Percentiles rank a stretch among this genome's conserved stretches.
Conservation (phyloP, 2,888 invertebrate genomes). For the Oxystoma pomonae region DNA sequence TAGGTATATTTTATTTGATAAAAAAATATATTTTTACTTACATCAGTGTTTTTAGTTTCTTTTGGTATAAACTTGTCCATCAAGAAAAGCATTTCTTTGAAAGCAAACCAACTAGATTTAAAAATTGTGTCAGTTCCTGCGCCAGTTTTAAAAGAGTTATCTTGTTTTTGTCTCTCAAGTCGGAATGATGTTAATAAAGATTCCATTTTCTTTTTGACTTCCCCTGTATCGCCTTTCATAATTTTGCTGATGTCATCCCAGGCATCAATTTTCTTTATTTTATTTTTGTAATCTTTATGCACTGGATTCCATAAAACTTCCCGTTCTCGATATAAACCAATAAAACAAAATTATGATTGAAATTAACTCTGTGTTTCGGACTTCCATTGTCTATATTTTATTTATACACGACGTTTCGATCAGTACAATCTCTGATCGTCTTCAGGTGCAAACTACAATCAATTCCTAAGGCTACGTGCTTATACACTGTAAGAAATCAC, state of each 20-base stretch:
- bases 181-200: slow-evolving; percentile 7
- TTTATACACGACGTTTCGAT: too few relatives aligned
- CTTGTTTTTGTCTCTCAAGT: slow-evolving; percentile 12
- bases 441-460: too few relatives aligned
- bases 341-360: too few relatives aligned
- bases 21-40: slow-evolving; percentile 6
- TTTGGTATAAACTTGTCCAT: slow-evolving; percentile 8
- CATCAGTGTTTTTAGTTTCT: slow-evolving; percentile 12
- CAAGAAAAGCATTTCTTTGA: too few relatives aligned
- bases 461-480: too few relatives aligned
- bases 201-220: slow-evolving; percentile 1
- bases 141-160: slow-evolving; percentile 6
- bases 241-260: slow-evolving; percentile 9
- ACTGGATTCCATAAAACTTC: background rate
- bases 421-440: too few relatives aligned
- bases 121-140: background rate
- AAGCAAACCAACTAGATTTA: too few relatives aligned
- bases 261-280: slow-evolving; percentile 11
- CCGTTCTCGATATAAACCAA: slow-evolving; percentile 1
- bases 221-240: too few relatives aligned
- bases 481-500: too few relatives aligned
- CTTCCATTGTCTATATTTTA: too few relatives aligned
- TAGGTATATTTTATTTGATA: slow-evolving; percentile 11
- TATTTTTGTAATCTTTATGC: slow-evolving; percentile 4
- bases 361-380: too few relatives aligned